Percentiles rank a stretch among this genome's conserved stretches.
phyloP scores from a whole-genome alignment of 2,797 vertebrate genomes.

The Amniataba percoides region DNA sequence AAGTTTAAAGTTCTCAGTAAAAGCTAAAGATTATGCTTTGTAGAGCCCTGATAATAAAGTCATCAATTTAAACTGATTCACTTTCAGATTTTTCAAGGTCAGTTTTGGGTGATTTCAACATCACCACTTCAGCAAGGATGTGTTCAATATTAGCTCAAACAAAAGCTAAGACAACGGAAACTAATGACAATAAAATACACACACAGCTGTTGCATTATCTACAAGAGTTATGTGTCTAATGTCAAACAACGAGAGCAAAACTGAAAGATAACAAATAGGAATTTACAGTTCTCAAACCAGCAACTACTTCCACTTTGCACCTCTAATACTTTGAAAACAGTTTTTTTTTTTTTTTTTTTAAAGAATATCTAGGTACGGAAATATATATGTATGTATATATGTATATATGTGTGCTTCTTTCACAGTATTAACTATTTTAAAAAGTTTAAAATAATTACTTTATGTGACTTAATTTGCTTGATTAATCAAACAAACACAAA shows the following conservation, averaged over 20 bases:
- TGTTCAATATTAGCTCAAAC: neutral
- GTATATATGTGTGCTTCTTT: neutral
- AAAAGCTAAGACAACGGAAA: neutral
- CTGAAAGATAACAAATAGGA: neutral
- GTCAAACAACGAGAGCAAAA: neutral
- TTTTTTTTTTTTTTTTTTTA: neutral
- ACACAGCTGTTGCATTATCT: neutral
- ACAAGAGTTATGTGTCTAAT: neutral
- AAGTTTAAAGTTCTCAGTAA: neutral
- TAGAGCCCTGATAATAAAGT: neutral
- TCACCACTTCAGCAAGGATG: neutral
- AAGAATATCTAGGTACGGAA: neutral
- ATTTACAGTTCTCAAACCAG: neutral
- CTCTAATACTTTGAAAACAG: neutral
- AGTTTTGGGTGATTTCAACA: neutral
- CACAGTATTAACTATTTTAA: neutral
- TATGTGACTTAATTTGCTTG: slow-evolving; percentile 1
- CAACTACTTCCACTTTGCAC: neutral
- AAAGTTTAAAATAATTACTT: neutral
- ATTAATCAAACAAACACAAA: slow-evolving; percentile 19
- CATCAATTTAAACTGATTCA: neutral
- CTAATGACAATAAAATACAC: neutral
- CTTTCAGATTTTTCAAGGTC: neutral
- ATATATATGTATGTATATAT: neutral
- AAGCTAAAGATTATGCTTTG: neutral